phyloP scores from a whole-genome alignment of 2,113 vertebrate species.

The Eretmochelys imbricata region DNA sequence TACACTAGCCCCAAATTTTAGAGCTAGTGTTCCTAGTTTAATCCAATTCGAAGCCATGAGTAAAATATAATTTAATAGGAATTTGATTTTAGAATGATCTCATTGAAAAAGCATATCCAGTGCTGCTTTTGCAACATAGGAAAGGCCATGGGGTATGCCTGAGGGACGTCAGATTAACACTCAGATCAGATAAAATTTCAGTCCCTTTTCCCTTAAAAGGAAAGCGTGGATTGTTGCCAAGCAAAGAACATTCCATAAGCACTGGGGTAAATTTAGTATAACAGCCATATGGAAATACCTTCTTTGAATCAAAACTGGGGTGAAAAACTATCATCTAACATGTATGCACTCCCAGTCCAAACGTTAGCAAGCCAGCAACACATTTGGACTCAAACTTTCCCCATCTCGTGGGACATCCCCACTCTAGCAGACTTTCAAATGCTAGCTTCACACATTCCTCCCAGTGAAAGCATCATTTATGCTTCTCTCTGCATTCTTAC shows the following conservation, averaged over 20 bases:
- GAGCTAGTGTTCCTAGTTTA: slow-evolving; percentile 53
- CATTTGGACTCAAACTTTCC: neutral
- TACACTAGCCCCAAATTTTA: slow-evolving; percentile 35
- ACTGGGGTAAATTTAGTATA: slow-evolving; percentile 29
- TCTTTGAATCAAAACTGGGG: neutral
- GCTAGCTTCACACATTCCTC: rapidly evolving
- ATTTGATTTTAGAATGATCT: slow-evolving; percentile 78
- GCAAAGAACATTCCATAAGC: slow-evolving; percentile 18
- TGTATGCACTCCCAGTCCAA: neutral
- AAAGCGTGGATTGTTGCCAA: slow-evolving; percentile 46
- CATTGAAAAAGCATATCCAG: slow-evolving; percentile 78
- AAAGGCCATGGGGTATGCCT: slow-evolving; percentile 65
- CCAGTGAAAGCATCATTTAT: neutral
- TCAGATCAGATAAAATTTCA: slow-evolving; percentile 71
- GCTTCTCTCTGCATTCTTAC: neutral
- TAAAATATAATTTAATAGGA: slow-evolving; percentile 76
- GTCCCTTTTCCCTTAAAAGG: slow-evolving; percentile 73
- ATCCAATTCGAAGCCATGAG: slow-evolving; percentile 62
- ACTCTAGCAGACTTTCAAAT: neutral
- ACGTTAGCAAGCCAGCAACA: neutral
- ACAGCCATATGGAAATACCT: slow-evolving; percentile 41
- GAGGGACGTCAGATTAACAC: slow-evolving; percentile 71
- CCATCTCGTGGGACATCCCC: neutral
- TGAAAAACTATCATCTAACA: slow-evolving; percentile 4
- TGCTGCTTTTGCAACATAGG: slow-evolving; percentile 23